Evolutionary conservation across 2,113 vertebrate genomes (phyloP), one percentile per base, ranked within the genome.

Genomic region (Vombatus ursinus): DNA sequence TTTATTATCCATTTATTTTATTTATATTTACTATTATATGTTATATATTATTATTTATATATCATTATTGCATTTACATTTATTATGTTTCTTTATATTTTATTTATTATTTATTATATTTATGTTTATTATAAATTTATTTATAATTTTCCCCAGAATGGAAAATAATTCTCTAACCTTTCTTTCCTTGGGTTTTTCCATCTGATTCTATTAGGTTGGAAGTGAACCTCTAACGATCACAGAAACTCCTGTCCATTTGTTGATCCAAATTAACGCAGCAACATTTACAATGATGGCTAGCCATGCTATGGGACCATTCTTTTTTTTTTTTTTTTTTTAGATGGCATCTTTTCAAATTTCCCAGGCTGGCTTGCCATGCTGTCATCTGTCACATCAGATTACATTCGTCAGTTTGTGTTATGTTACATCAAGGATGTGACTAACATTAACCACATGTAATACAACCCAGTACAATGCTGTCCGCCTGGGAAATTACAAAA

Each of bases 401-500:
- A 98, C 97, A 97, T 97, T 97, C 94, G 97, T 94, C 95, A 91
- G 97, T 94, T 93, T 94, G 68, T 98, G 98, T 98, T 98, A 98
- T 98, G 96, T 98, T 98, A 96, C 98, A 98, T 98, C 98, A 97
- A 98, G 98, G 98, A 98, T 98, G 96, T 98, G 98, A 98, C 97
- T 99, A 98, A 99, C 98, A 96, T 97, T 97, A 98, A 99, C 98
- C 99, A 98, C 98, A 98, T 98, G 98, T 97, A 98, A 98, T 49
- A 23, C 93, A 97, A 50, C 94, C 91, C 92, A 96, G 93, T 96
- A 95, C 97, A 95, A 94, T 98, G 97, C 98, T 98, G 94, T 98
- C 97, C 94, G 95, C 96, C 98, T 94, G 97, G 97, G 98, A 99
- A 98, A 98, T 99, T 98, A 97, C 98, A 98, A 98, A 98, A 98